Evolutionary conservation across 2,113 vertebrate species (phyloP).

Genomic region (Pyxicephalus adspersus): DNA sequence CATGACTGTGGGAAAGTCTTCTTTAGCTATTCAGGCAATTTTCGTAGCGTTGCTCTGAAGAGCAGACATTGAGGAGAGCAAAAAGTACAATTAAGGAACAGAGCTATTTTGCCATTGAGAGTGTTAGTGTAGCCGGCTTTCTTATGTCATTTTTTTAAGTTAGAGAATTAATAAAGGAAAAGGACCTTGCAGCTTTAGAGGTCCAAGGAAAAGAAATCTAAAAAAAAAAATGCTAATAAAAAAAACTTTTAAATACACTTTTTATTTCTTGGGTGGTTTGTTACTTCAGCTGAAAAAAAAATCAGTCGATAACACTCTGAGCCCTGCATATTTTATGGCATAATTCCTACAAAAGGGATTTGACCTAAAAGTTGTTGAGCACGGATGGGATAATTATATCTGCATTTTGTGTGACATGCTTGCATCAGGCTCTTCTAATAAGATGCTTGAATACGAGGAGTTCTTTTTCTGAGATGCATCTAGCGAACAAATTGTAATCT

Average conservation of each 20-base stretch:
- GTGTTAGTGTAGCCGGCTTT: conserved; percentile 92
- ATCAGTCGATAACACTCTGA: conserved; percentile 85
- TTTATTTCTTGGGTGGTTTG: conserved; percentile 20
- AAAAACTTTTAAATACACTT: conserved; percentile 18
- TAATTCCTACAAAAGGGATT: conserved; percentile 95
- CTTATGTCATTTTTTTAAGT: conserved; percentile 87
- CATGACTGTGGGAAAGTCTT: conserved; percentile 99
- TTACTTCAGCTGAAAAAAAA: conserved; percentile 67
- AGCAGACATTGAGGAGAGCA: conserved; percentile 96
- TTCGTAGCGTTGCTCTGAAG: conserved; percentile 92
- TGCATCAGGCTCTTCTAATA: conserved; percentile 86
- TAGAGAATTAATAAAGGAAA: conserved; percentile 80
- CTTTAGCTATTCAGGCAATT: conserved; percentile 99
- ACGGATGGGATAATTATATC: conserved; percentile 86
- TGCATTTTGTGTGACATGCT: conserved; percentile 85
- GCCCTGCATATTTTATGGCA: conserved; percentile 87
- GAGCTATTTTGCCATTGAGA: conserved; percentile 90
- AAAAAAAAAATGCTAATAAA: conserved; percentile 25
- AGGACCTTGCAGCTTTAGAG: conserved; percentile 11
- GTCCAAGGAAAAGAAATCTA: background rate
- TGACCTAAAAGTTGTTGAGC: conserved; percentile 83
- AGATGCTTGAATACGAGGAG: conserved; percentile 37
- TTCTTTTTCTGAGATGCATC: conserved; percentile 28
- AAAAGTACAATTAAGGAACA: conserved; percentile 97
- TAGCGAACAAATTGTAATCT: conserved; percentile 48